These are phyloP conservation scores for Reticulitermes speratus DNA, from an alignment of 1,140 invertebrate genomes.

Conservation along the genomic window DNA sequence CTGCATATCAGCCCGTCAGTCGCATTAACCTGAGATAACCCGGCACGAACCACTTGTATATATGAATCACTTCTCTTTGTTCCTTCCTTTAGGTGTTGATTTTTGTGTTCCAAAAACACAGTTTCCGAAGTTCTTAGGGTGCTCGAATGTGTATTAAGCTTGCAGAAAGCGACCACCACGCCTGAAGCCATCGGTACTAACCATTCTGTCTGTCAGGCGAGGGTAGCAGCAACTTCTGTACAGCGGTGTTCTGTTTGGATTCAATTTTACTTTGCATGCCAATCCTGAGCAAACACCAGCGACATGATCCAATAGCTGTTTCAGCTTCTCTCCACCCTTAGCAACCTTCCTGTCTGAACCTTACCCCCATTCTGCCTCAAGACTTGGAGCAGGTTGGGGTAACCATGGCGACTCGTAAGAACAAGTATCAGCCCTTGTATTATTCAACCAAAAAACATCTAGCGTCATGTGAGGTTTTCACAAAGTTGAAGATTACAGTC, in stretches of 20 bases:
- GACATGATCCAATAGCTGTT: slow-evolving; percentile 6
- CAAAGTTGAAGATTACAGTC: no score
- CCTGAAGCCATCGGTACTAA: neutral
- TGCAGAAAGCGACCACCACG: neutral
- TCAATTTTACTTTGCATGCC: slow-evolving; percentile 26
- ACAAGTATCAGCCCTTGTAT: neutral
- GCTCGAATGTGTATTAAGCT: neutral
- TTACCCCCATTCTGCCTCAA: slow-evolving; percentile 9
- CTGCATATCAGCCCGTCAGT: no score
- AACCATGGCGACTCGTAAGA: neutral
- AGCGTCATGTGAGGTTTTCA: neutral
- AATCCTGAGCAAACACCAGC: slow-evolving; percentile 22
- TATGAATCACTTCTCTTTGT: no score
- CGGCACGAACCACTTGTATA: no score
- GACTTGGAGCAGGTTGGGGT: slow-evolving; percentile 8
- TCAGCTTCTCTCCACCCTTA: neutral
- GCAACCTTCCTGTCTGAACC: slow-evolving; percentile 8
- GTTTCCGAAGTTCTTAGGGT: neutral
- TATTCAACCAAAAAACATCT: neutral
- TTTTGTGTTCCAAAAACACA: no score
- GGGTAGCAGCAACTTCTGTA: neutral
- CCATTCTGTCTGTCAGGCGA: neutral
- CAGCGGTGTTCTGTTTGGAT: slow-evolving; percentile 21
- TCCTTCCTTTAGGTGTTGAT: no score
- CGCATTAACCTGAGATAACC: no score